Evolutionary conservation across 2,888 invertebrate genomes (phyloP), one percentile per base, ranked within the genome.

Genomic region (Erebia aethiops): DNA sequence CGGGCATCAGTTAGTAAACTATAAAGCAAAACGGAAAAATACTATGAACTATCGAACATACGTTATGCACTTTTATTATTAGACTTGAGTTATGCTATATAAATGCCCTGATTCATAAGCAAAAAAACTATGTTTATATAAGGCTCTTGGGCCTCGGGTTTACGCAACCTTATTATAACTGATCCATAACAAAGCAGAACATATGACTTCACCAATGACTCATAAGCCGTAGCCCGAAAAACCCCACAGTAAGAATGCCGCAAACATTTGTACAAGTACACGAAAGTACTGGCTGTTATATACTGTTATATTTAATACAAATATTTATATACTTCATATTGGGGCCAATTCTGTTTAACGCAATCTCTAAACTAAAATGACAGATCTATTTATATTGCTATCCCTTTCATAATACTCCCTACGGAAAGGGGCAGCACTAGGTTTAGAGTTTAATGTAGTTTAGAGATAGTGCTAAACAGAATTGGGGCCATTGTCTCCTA

Each of bases 121-220:
- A 14, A 7, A 7, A 51, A 52, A 52, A 18, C 8, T 7, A 54
- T 18, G 18, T 1, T 11, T 54, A 16, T 18, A 54, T 16, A 52
- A 16, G 51, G 52, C 54, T 54, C 16, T 52, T 11, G 18, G 35
- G 35, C 35, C 35, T 0, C 10, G 9, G 10, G 7, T 35, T 35
- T 60, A 16, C 1, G 18, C 18, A 43, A 46, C 16, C 46, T 46
- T 61, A 46, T 46, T 61, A 46, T 61, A 21, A 46, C 21, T 62
- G 62, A 14, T 46, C 46, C 21, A 46, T 21, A 62, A 62, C 49
- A 62, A 62, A 62, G 2, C 14, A 62, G 7, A 49, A 11, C 41
- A 41, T 62, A 49, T 62, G 62, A 62, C 21, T 49, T 62, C 62
- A 62, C 18, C 18, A 8, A 62, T 62, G 62, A 62, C 10, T 62